Conservation (phyloP, 1,140 invertebrate genomes). For the Magallana gigas region DNA sequence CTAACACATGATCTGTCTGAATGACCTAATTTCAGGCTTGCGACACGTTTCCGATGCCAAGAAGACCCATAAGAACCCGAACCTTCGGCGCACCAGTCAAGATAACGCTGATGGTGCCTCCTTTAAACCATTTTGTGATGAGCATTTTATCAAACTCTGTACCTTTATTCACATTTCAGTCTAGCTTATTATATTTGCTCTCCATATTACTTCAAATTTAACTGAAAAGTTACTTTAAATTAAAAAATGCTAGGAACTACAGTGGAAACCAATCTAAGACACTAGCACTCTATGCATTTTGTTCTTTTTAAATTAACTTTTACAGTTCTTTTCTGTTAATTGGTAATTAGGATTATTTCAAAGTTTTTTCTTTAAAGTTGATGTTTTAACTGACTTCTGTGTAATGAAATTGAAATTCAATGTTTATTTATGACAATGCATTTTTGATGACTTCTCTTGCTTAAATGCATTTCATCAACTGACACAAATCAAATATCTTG, state of each 20-base stretch:
- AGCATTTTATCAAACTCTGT: conserved; percentile 27
- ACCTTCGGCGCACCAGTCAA: conserved; percentile 5
- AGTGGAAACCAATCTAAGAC: not conserved
- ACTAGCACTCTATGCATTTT: no score
- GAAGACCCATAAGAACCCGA: conserved; percentile 6
- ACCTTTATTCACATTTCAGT: not conserved
- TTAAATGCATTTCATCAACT: no score
- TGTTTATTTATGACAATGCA: no score
- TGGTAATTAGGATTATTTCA: no score
- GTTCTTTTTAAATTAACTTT: no score
- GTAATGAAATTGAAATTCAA: no score
- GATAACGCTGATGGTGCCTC: not conserved
- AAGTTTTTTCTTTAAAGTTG: no score
- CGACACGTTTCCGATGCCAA: not conserved
- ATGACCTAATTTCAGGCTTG: conserved; percentile 24
- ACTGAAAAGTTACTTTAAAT: not conserved
- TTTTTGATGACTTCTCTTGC: no score
- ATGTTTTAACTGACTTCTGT: no score
- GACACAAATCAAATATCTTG: no score
- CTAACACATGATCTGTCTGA: not conserved
- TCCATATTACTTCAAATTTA: not conserved
- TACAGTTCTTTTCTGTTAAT: no score
- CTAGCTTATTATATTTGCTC: not conserved
- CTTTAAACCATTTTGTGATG: not conserved
- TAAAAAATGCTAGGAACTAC: not conserved